Base-by-base conservation (phyloP, 1,140 invertebrate species). In the Polypedilum vanderplanki region DNA sequence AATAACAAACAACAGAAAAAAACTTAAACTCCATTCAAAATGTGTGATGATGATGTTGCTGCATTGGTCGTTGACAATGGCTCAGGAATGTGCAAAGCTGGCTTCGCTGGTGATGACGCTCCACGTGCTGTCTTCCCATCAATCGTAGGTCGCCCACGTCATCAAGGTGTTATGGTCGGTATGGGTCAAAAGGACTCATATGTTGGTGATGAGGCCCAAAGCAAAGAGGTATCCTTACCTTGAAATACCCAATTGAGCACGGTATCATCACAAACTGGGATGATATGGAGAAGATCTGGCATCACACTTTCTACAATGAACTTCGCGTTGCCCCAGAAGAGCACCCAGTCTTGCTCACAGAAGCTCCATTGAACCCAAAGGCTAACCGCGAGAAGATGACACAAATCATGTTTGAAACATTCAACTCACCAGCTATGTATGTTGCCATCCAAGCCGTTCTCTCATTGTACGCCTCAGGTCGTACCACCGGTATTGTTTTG, bases 161-260 rank as follows among this genome's bases (percentile, higher is more conserved):
- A 94, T 86, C 89, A 91, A 86, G 90, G 90, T 84, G 94, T 97
- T 78, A 96, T 97, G 94, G 94, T 97, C 78, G 94, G 94, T 84
- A 97, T 96, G 94, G 94, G 94, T 79, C 94, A 96, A 84, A 96
- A 95, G 84, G 94, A 97, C 86, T 92, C 90, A 75, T 96, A 97
- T 83, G 94, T 97, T 74, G 95, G 95, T 78, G 94, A 97, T 83
- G 95, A 96, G 84, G 95, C 95, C 81, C 94, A 96, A 85, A 91
- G 89, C 84, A 96, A 96, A 90, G 94, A 89, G 93, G 92, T 89
- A 94, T 94, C 84, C 88, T 94, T 77, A 94, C 93, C 77, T 85
- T 96, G 81, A 96, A 96, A 84, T 96, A 96, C 86, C 94, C 94
- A 78, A 95, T 96, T 83, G 92, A 96, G 83, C 91, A 92, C 82